Evolutionary conservation across 2,113 vertebrate species (phyloP).

Genomic region (Myodes glareolus): DNA sequence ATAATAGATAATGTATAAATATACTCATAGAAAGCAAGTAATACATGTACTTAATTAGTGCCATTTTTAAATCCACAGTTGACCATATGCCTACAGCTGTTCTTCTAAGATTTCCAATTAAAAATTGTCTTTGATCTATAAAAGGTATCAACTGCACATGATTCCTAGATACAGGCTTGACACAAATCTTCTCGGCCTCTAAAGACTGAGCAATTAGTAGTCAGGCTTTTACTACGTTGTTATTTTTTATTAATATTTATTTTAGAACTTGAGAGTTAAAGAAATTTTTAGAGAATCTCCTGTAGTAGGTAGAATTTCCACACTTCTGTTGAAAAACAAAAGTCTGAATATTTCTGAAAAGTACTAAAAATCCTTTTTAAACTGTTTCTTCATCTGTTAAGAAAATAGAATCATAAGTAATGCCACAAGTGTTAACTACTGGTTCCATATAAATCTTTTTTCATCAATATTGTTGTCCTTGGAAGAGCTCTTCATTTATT

Average conservation of each 20-base stretch:
- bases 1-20: not conserved
- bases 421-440: not conserved
- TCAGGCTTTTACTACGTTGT: not conserved
- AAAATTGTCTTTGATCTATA: not conserved
- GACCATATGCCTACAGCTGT: not conserved
- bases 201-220: not conserved
- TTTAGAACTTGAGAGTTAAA: not conserved
- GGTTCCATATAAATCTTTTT: not conserved
- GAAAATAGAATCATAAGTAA: no score
- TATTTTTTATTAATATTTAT: not conserved
- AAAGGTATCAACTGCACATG: not conserved
- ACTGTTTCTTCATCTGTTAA: not conserved
- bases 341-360: not conserved
- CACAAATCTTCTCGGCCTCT: not conserved
- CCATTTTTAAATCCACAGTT: not conserved
- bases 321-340: not conserved
- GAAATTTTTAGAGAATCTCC: not conserved
- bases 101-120: not conserved
- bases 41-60: not conserved
- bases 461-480: not conserved
- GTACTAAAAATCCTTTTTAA: not conserved
- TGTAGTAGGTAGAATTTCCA: not conserved
- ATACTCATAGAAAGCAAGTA: not conserved
- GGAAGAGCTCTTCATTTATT: not conserved
- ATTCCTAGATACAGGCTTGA: not conserved